Evolutionary conservation across 2,888 invertebrate genomes (phyloP).

Genomic region (Vannuccia rotundouncinata): DNA sequence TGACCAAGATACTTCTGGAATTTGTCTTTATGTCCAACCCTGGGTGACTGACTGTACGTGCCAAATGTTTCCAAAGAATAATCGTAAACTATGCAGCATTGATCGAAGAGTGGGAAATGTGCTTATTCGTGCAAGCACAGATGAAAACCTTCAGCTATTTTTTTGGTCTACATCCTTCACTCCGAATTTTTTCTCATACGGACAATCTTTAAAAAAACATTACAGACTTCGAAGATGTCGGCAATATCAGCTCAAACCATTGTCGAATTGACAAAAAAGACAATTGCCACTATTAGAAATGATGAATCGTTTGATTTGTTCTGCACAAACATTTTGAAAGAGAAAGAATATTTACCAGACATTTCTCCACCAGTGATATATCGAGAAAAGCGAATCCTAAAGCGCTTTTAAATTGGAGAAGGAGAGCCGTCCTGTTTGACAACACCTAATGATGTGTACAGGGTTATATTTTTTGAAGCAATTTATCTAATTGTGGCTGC

Average conservation of each 20-base stretch:
- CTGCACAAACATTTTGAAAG: slow-evolving; percentile 7
- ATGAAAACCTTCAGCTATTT: slow-evolving; percentile 28
- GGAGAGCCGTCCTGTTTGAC: slow-evolving; percentile 25
- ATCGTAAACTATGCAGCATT: slow-evolving; percentile 24
- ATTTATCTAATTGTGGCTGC: too few relatives aligned
- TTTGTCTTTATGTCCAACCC: slow-evolving; percentile 28
- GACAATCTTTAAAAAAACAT: slow-evolving; percentile 9
- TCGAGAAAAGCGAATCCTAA: slow-evolving; percentile 2
- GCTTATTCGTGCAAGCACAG: slow-evolving; percentile 27
- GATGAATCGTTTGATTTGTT: slow-evolving; percentile 26
- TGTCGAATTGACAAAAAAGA: slow-evolving; percentile 24
- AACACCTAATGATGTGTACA: slow-evolving; percentile 7
- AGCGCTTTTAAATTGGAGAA: slow-evolving; percentile 8
- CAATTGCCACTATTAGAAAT: slow-evolving; percentile 13
- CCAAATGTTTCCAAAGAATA: slow-evolving; percentile 27
- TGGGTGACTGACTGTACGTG: slow-evolving; percentile 16
- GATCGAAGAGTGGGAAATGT: slow-evolving; percentile 27
- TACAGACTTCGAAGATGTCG: slow-evolving; percentile 6
- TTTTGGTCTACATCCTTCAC: slow-evolving; percentile 25
- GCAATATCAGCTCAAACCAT: slow-evolving; percentile 17
- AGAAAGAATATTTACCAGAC: slow-evolving; percentile 17
- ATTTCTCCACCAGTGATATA: slow-evolving; percentile 18
- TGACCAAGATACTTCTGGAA: slow-evolving; percentile 14
- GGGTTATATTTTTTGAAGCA: too few relatives aligned
- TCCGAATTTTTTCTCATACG: slow-evolving; percentile 15